Base-by-base conservation (phyloP, 2,113 vertebrate species). In the Urocynchramus pylzowi region DNA sequence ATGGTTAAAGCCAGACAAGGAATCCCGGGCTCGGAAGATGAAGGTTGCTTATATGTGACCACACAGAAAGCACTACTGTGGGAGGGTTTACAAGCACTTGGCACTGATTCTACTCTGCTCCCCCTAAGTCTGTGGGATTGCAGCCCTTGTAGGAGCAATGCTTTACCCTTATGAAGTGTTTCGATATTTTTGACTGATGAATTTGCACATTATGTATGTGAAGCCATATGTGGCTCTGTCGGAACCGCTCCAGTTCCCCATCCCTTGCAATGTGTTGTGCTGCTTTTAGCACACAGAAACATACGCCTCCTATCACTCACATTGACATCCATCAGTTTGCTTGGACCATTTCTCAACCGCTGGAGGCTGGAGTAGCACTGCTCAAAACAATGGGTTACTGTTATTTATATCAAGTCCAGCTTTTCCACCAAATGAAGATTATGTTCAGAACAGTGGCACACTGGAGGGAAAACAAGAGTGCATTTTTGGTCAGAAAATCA, bases 211-310 rank as follows among this genome's bases (percentile, higher is more conserved):
- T 91, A 81, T 96, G 28, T 78, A 95, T 94, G 92, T 89, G 92
- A 90, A 93, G 84, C 92, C 96, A 96, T 96, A 96, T 97, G 96
- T 89, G 95, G 54, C 89, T 92, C 59, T 87, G 65, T 57, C 92
- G 8, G 92, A 96, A 69, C 73, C 0, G 2, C 88, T 96, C 92
- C 95, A 96, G 90, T 84, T 96, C 71, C 88, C 49, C 65, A 65
- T 78, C 65, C 86, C 61, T 92, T 92, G 96, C 92, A 95, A 96
- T 95, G 96, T 96, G 95, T 91, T 95, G 73, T 96, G 95, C 95
- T 92, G 89, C 94, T 96, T 96, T 95, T 94, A 93, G 90, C 86
- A 79, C 88, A 68, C 74, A 87, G 86, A 92, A 97, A 87, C 96
- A 96, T 92, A 97, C 53, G 95, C 54, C 90, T 97, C 95, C 92